phyloP scores from a whole-genome alignment of 2,888 invertebrate species.

The Sinohyriopsis cumingii region DNA sequence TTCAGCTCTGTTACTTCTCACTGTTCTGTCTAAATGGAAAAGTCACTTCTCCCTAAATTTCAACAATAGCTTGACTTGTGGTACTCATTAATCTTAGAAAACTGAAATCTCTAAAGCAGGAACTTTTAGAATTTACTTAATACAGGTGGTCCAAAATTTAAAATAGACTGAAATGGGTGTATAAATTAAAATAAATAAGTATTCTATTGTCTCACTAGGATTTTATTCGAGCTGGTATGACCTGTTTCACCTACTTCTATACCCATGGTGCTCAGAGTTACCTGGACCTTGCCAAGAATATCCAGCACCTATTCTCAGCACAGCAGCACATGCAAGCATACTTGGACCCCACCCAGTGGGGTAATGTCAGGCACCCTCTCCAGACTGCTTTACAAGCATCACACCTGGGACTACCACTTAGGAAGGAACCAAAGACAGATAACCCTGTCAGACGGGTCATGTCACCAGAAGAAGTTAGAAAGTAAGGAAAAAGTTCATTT shows the following conservation, averaged over 20 bases:
- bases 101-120: too few species aligned
- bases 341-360: slow-evolving; percentile 64
- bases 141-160: background rate
- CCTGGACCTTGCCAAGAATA: slow-evolving; percentile 57
- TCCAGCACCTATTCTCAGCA: slow-evolving; percentile 65
- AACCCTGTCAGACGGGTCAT: slow-evolving; percentile 72
- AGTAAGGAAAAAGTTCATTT: slow-evolving; percentile 43
- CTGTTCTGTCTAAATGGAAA: too few species aligned
- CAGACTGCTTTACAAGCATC: slow-evolving; percentile 1
- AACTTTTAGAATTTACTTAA: too few species aligned
- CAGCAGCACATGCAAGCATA: slow-evolving; percentile 69
- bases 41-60: too few species aligned
- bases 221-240: slow-evolving; percentile 72
- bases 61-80: too few species aligned
- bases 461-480: slow-evolving; percentile 62
- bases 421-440: slow-evolving; percentile 18
- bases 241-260: slow-evolving; percentile 70
- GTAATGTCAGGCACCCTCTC: slow-evolving; percentile 53
- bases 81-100: too few species aligned
- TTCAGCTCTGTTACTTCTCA: too few species aligned
- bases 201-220: slow-evolving; percentile 57
- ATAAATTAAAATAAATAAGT: background rate
- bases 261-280: slow-evolving; percentile 67
- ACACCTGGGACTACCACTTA: slow-evolving; percentile 24
- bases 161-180: background rate